phyloP scores from a whole-genome alignment of 2,113 vertebrate species.

The Apaloderma vittatum region DNA sequence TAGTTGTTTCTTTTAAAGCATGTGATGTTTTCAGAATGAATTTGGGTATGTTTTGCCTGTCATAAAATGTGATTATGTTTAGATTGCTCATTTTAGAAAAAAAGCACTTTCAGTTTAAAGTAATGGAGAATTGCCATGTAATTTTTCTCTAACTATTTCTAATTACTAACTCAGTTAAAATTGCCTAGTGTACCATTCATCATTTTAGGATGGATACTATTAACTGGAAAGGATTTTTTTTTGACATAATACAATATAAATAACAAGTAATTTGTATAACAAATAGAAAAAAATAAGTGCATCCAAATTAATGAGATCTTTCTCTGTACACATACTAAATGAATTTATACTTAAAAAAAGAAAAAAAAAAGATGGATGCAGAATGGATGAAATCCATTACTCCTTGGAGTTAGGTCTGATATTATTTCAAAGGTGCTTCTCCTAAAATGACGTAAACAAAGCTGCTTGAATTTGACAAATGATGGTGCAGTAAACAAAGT shows the following conservation, averaged over 20 bases:
- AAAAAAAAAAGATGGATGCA: neutral
- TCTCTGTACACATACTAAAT: neutral
- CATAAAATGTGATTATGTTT: constrained; percentile 46
- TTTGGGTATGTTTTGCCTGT: neutral
- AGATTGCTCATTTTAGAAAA: constrained; percentile 46
- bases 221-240: neutral
- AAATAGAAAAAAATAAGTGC: constrained; percentile 14
- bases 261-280: neutral
- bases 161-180: constrained; percentile 44
- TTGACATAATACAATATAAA: neutral
- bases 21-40: neutral
- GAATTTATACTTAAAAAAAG: neutral
- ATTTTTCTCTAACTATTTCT: constrained; percentile 32
- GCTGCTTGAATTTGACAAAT: neutral
- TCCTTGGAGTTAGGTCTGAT: neutral
- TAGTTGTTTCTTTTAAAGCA: constrained; percentile 8
- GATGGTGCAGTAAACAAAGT: neutral
- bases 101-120: neutral
- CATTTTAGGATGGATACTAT: neutral
- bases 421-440: constrained; percentile 6
- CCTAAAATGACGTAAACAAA: neutral
- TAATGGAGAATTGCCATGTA: neutral
- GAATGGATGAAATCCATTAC: neutral
- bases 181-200: neutral
- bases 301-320: neutral